Conservation (phyloP, 2,113 vertebrate species). For the Carassius carassius region DNA sequence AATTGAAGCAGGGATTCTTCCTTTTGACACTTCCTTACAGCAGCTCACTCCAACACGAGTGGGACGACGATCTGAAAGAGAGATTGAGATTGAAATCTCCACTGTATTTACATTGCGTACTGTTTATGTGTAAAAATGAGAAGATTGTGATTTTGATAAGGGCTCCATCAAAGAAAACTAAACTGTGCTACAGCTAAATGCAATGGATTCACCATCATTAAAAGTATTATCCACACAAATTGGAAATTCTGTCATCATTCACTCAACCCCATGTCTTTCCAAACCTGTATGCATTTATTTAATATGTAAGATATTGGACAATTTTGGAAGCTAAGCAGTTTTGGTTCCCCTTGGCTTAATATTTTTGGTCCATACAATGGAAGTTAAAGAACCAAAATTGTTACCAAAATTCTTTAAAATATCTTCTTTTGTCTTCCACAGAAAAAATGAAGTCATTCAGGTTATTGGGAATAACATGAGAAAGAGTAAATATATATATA, state of each 20-base stretch:
- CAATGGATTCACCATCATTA: not conserved
- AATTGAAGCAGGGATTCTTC: conserved; percentile 2
- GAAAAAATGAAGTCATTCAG: no score
- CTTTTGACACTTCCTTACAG: conserved; percentile 50
- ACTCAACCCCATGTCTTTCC: not conserved
- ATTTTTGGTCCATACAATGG: not conserved
- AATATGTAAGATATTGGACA: not conserved
- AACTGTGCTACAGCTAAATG: not conserved
- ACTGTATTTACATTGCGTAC: not conserved
- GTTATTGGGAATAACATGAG: no score
- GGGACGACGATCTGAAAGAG: conserved; percentile 44
- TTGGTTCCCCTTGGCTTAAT: not conserved
- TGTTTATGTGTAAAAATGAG: conserved; percentile 11
- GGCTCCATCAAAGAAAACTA: not conserved
- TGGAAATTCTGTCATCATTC: not conserved
- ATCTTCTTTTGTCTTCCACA: not conserved
- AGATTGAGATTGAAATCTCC: conserved; percentile 1
- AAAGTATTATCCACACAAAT: not conserved
- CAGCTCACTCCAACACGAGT: conserved; percentile 47
- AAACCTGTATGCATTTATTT: not conserved
- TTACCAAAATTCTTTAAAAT: not conserved
- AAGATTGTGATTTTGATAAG: not conserved
- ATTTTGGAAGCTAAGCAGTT: not conserved
- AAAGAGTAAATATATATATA: not conserved
- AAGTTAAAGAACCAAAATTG: not conserved